These are phyloP conservation scores for Podiceps cristatus DNA, from an alignment of 2,113 vertebrate species.

Conservation along the genomic window DNA sequence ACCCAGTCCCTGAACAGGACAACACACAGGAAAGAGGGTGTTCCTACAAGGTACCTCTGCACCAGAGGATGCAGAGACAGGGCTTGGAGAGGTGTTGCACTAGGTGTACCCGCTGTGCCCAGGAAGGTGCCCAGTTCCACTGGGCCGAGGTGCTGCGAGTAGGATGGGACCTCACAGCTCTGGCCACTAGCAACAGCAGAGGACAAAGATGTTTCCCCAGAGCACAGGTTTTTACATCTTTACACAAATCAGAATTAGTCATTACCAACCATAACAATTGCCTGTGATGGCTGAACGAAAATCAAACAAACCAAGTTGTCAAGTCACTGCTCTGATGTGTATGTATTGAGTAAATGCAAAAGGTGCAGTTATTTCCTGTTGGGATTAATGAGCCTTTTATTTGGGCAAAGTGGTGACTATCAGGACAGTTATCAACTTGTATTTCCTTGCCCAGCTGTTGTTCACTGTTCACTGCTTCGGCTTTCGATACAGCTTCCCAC, in stretches of 20 bases:
- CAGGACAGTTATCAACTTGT: neutral
- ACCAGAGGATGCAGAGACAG: neutral
- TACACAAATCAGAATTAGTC: neutral
- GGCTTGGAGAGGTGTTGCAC: neutral
- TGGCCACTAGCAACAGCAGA: neutral
- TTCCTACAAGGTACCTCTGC: neutral
- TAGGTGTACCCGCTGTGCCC: neutral
- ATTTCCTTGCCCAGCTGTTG: neutral
- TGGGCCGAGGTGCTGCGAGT: neutral
- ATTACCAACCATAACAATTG: neutral
- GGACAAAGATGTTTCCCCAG: neutral
- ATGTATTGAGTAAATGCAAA: neutral
- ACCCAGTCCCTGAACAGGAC: neutral
- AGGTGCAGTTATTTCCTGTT: neutral
- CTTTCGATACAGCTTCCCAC: too few relatives aligned
- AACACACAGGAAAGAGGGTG: neutral
- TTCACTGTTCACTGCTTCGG: neutral
- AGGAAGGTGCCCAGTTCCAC: neutral
- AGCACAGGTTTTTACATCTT: neutral
- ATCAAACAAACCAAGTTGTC: neutral
- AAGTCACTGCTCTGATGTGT: fast-evolving
- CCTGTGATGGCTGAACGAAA: neutral
- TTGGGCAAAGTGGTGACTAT: neutral
- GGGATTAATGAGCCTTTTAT: neutral
- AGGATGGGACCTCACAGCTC: neutral